Conservation (phyloP, 2,113 vertebrate genomes). For the Poeciliopsis prolifica region DNA sequence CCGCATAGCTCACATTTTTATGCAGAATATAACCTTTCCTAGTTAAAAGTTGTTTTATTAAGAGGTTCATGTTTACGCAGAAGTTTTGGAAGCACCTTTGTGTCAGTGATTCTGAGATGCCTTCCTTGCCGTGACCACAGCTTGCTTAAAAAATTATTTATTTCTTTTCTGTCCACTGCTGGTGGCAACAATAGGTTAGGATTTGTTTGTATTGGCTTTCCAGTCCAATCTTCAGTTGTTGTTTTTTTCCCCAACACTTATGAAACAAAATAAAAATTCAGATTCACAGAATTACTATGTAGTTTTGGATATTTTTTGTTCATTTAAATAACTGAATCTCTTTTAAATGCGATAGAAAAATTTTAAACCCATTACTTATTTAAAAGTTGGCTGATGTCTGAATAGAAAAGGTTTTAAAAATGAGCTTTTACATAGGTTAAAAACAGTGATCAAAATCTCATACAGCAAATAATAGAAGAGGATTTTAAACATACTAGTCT, state of each 20-base stretch:
- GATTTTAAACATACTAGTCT: conserved; percentile 91
- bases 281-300: too few relatives aligned
- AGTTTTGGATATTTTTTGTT: too few relatives aligned
- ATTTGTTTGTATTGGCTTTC: background rate
- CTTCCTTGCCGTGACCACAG: background rate
- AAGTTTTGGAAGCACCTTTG: background rate
- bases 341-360: too few relatives aligned
- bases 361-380: too few relatives aligned
- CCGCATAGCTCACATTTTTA: background rate
- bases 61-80: background rate
- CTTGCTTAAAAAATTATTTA: background rate
- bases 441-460: background rate
- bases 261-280: too few relatives aligned
- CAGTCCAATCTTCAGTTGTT: background rate
- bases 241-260: background rate
- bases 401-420: background rate
- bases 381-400: background rate
- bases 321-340: too few relatives aligned
- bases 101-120: too few relatives aligned
- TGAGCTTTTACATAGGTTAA: background rate
- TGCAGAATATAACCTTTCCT: background rate
- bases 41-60: background rate
- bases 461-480: conserved; percentile 41
- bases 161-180: background rate
- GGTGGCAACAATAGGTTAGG: background rate